A percentile compares a stretch with the other conserved stretches of the same genome.
These are phyloP conservation scores for Alexandromys fortis DNA, from an alignment of 2,113 vertebrate species.

Conservation along the genomic window DNA sequence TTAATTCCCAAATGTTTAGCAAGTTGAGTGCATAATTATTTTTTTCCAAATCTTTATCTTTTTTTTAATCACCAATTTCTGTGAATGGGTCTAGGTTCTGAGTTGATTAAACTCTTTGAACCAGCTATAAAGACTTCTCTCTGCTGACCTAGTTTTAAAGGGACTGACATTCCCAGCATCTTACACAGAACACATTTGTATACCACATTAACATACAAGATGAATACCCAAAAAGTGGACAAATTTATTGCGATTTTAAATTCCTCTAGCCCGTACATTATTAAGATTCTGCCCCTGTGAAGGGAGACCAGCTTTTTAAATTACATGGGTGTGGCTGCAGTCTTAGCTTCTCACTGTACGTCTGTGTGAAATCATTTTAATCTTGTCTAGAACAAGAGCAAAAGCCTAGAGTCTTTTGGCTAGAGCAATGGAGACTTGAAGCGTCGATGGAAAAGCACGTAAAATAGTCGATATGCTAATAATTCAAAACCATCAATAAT, in stretches of 20 bases:
- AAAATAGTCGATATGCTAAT: background rate
- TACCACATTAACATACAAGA: background rate
- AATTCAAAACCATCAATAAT: background rate
- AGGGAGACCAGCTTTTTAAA: background rate
- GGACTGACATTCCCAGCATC: background rate
- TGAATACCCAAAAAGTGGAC: background rate
- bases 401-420: background rate
- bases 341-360: background rate
- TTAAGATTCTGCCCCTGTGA: background rate
- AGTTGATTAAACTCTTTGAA: constrained; percentile 17
- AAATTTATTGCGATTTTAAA: constrained; percentile 39
- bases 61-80: background rate
- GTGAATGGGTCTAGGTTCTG: background rate
- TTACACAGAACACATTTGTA: background rate
- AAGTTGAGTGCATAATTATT: background rate
- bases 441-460: background rate
- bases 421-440: background rate
- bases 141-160: background rate
- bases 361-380: background rate
- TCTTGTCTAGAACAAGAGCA: background rate
- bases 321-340: background rate
- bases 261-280: background rate
- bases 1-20: background rate
- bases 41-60: background rate
- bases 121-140: background rate